Percentiles rank a stretch among this genome's conserved stretches.
phyloP scores from a whole-genome alignment of 1,140 invertebrate species.

The Drosophila burlai region DNA sequence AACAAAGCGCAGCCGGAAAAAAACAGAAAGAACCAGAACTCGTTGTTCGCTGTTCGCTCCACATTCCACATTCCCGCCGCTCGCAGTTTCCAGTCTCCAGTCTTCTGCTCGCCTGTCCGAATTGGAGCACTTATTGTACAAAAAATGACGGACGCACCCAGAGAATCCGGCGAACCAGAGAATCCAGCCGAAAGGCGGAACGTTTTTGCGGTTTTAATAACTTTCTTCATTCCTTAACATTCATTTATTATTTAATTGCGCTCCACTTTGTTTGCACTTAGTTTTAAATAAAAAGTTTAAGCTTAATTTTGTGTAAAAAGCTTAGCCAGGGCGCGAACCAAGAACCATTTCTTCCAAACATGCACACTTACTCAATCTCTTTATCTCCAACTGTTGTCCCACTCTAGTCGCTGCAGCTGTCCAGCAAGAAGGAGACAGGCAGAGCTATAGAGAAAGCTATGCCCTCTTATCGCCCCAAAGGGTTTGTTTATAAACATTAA shows the following conservation, averaged over 20 bases:
- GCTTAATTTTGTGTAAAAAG: constrained; percentile 18
- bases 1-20: background rate
- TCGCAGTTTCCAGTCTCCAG: constrained; percentile 10
- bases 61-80: constrained; percentile 11
- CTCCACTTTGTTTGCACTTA: background rate
- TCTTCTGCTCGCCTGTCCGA: constrained; percentile 74
- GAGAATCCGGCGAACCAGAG: background rate
- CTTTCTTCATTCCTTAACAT: background rate
- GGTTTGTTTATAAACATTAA: too few relatives aligned
- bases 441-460: background rate
- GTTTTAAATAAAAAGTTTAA: background rate
- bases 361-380: background rate
- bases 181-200: background rate
- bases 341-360: too few relatives aligned
- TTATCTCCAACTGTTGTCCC: background rate
- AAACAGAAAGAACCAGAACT: constrained; percentile 13
- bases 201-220: background rate
- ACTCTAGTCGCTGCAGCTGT: background rate
- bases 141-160: constrained; percentile 59
- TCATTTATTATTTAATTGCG: background rate
- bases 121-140: constrained; percentile 82
- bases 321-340: constrained; percentile 49
- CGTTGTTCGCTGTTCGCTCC: constrained; percentile 18
- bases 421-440: background rate
- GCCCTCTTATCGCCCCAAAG: background rate